Conservation (phyloP, 2,113 vertebrate genomes). For the Crocuta crocuta region DNA sequence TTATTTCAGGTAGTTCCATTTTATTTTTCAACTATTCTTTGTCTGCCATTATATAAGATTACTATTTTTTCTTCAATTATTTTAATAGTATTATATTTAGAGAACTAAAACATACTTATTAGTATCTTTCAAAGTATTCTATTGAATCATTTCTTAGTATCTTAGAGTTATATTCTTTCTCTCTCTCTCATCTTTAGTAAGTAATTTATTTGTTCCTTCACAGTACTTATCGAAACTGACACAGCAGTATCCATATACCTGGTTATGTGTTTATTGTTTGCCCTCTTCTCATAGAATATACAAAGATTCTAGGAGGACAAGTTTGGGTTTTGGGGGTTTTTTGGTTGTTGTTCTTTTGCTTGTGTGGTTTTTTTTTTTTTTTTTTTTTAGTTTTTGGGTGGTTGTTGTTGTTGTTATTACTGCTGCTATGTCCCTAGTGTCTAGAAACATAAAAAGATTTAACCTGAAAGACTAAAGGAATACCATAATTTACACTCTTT, state of each 20-base stretch:
- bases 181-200: neutral
- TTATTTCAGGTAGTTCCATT: neutral
- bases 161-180: neutral
- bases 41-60: neutral
- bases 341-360: no score
- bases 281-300: neutral
- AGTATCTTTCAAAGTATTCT: neutral
- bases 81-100: neutral
- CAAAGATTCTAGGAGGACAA: neutral
- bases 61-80: neutral
- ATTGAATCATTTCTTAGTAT: neutral
- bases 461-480: neutral
- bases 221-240: neutral
- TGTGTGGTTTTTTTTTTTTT: neutral
- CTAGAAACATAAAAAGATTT: neutral
- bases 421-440: neutral
- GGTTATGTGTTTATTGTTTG: neutral
- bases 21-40: neutral
- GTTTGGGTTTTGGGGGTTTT: neutral
- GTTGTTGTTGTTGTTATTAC: neutral
- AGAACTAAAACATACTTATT: neutral
- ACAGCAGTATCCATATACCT: neutral
- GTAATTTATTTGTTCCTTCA: neutral
- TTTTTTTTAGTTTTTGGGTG: neutral
- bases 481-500: neutral